Evolutionary conservation across 2,113 vertebrate species (phyloP), one percentile per base, ranked within the genome.

Genomic region (Hippocampus barbouri): DNA sequence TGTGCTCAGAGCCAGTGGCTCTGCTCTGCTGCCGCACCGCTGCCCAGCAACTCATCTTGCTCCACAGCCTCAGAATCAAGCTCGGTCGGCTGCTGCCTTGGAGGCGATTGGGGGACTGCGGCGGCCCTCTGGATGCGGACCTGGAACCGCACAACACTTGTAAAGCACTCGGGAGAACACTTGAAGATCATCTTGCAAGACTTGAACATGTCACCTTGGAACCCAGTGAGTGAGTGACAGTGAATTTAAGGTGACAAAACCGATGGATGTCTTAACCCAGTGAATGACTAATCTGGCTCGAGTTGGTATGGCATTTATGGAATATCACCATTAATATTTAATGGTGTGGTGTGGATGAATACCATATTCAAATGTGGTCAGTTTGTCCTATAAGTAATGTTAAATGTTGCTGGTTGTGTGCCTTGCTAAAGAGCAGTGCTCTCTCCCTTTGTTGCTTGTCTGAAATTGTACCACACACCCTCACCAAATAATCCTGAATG

Each of bases 41-140:
- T 0, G 1, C 81, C 65, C 73, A 93, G 84, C 38, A 91, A 86
- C 1, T 92, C 89, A 0, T 89, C 83, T 41, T 78, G 84, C 72
- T 92, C 92, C 8, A 69, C 72, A 0, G 84, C 68, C 25, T 78
- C 85, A 0, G 56, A 66, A n/a, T 80, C 66, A 4, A 27, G 25
- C 0, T 65, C 71, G 0, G 21, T 20, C n/a, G 53, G 54, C 0
- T 80, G 69, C 15, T 0, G 34, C 4, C 6, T 27, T 20, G 70
- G 40, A 23, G 53, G 67, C 1, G 54, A 12, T 8, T 8, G 8
- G 0, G 40, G 2, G 7, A n/a, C 68, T 73, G 77, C 75, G 16
- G 11, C 51, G 3, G 30, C 9, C n/a, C 27, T 61, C 59, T 81
- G 73, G 16, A 84, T 70, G 0, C 76, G 85, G 57, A 86, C 82